Percentiles rank a stretch among this genome's conserved stretches.
Conservation (phyloP, 2,797 vertebrate genomes). For the Eulemur mongoz region DNA sequence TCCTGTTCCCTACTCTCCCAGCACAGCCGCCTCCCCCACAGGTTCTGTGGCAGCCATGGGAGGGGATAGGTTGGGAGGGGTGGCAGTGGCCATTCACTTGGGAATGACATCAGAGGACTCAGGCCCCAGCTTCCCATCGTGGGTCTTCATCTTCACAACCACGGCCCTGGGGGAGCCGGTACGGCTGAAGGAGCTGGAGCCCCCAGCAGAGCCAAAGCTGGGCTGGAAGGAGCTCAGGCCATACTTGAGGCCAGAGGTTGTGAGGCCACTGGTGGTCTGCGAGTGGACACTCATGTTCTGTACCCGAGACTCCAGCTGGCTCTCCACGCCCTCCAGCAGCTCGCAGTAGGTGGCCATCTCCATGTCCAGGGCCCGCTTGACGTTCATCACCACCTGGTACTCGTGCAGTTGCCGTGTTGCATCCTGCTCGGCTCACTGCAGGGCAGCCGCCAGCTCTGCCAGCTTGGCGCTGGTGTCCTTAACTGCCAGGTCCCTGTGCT, state of each 20-base stretch:
- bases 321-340: neutral
- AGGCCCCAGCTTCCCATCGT: slow-evolving; percentile 81
- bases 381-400: slow-evolving; percentile 73
- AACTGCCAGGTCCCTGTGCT: slow-evolving; percentile 71
- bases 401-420: slow-evolving; percentile 81
- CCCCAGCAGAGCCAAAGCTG: neutral
- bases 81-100: slow-evolving; percentile 42
- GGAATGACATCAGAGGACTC: slow-evolving; percentile 82
- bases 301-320: neutral
- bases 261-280: neutral
- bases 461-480: slow-evolving; percentile 63
- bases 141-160: slow-evolving; percentile 83
- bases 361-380: slow-evolving; percentile 89
- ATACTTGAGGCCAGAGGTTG: neutral
- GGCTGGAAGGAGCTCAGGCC: neutral
- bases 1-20: too few relatives aligned
- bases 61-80: neutral
- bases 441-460: slow-evolving; percentile 78
- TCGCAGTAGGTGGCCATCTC: slow-evolving; percentile 88
- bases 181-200: neutral
- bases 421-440: slow-evolving; percentile 83
- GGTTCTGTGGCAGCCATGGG: neutral
- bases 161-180: slow-evolving; percentile 45
- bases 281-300: neutral
- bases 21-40: neutral